phyloP scores from a whole-genome alignment of 2,113 vertebrate species.

The Salminus brasiliensis region DNA sequence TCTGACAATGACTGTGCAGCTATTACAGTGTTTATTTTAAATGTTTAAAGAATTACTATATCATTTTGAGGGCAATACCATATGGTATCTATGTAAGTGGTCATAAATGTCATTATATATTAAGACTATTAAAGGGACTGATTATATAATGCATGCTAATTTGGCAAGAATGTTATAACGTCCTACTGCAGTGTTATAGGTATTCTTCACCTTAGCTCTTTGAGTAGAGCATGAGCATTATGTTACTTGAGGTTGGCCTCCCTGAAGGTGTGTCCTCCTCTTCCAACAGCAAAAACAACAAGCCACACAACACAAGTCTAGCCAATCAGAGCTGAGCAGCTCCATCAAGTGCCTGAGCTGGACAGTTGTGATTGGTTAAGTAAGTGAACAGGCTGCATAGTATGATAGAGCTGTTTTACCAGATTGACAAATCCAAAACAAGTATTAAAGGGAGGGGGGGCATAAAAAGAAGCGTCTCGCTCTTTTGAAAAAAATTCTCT shows the following conservation, averaged over 20 bases:
- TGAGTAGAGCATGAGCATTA: not conserved
- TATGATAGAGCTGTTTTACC: slow-evolving; percentile 23
- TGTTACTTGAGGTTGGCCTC: not conserved
- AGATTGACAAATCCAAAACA: slow-evolving; percentile 29
- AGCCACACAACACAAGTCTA: not conserved
- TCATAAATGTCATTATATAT: no score
- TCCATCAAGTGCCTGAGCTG: slow-evolving; percentile 20
- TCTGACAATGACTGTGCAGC: not conserved
- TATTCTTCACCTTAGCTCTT: not conserved
- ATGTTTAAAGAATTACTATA: no score
- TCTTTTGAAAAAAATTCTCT: not conserved
- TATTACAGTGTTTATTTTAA: not conserved
- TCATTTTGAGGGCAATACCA: no score
- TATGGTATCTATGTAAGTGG: no score
- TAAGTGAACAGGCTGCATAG: not conserved
- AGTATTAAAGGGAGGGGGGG: no score
- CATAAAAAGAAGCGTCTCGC: not conserved
- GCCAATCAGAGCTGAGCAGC: slow-evolving; percentile 34
- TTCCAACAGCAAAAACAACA: slow-evolving; percentile 6
- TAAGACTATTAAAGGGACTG: no score
- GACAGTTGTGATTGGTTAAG: slow-evolving; percentile 39
- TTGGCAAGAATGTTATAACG: not conserved
- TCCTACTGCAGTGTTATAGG: not conserved
- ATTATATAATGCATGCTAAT: not conserved
- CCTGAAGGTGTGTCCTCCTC: not conserved